Evolutionary conservation across 2,113 vertebrate species (phyloP).

Genomic region (Ptychochromis oligacanthus): DNA sequence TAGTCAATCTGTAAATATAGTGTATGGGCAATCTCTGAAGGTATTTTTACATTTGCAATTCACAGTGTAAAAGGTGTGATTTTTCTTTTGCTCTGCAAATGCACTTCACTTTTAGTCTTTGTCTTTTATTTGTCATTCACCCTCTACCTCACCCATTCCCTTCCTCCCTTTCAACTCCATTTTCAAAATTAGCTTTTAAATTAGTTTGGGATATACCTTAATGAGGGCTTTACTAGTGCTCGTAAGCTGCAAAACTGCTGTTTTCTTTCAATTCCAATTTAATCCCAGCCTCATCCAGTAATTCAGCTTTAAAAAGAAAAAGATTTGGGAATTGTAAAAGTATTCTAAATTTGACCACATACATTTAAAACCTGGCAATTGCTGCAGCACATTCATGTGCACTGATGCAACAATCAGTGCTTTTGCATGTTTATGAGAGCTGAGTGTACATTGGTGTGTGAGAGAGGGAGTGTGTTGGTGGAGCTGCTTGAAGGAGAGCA

Average conservation of each 20-base stretch:
- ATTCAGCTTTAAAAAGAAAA: neutral
- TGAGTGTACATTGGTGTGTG: constrained; percentile 13
- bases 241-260: constrained; percentile 16
- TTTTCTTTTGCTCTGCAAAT: constrained; percentile 26
- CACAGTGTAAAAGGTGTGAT: constrained; percentile 31
- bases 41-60: constrained; percentile 38
- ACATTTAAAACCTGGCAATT: constrained; percentile 43
- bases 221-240: constrained; percentile 5
- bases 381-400: constrained; percentile 28
- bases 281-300: neutral
- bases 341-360: constrained; percentile 13
- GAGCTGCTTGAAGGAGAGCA: constrained; percentile 79
- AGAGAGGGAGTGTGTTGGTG: constrained; percentile 54
- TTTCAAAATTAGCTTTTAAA: constrained; percentile 47
- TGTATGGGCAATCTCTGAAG: constrained; percentile 23
- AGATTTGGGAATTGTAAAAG: neutral
- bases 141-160: neutral
- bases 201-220: constrained; percentile 46
- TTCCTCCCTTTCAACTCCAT: constrained; percentile 3
- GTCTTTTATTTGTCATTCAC: constrained; percentile 9
- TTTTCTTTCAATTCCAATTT: constrained; percentile 26
- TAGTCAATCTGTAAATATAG: neutral
- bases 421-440: constrained; percentile 61
- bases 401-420: constrained; percentile 60
- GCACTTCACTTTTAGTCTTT: constrained; percentile 14